phyloP scores from a whole-genome alignment of 2,797 vertebrate genomes.

The Rachycentron canadum region DNA sequence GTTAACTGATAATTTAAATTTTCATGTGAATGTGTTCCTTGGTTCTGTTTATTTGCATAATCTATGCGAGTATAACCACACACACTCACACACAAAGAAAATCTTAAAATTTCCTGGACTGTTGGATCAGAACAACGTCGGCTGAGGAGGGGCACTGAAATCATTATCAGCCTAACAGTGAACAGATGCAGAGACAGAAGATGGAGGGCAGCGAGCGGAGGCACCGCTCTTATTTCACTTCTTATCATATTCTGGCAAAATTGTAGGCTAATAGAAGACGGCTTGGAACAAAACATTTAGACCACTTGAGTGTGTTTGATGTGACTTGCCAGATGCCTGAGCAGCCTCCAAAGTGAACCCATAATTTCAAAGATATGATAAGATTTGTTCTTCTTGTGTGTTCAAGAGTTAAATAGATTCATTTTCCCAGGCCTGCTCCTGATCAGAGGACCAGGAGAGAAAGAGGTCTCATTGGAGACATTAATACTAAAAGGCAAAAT shows the following conservation, averaged over 20 bases:
- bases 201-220: conserved; percentile 34
- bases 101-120: conserved; percentile 9
- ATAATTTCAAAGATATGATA: conserved; percentile 45
- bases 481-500: conserved; percentile 9
- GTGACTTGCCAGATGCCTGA: conserved; percentile 46
- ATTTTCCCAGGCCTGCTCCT: conserved; percentile 38
- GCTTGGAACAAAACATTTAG: conserved; percentile 48
- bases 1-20: conserved; percentile 9
- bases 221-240: conserved; percentile 34
- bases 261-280: conserved; percentile 44
- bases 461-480: not conserved
- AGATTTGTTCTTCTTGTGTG: conserved; percentile 44
- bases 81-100: not conserved
- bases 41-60: not conserved
- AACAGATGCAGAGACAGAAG: conserved; percentile 58
- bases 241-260: conserved; percentile 61
- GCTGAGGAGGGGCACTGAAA: conserved; percentile 20
- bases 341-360: conserved; percentile 37
- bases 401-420: conserved; percentile 32
- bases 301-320: conserved; percentile 39
- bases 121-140: conserved; percentile 8
- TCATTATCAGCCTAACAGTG: conserved; percentile 51
- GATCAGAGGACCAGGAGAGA: conserved; percentile 18
- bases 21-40: conserved; percentile 9
- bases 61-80: not conserved